These are phyloP conservation scores for Taphrorychus bicolor DNA, from an alignment of 2,888 invertebrate genomes.

Conservation along the genomic window DNA sequence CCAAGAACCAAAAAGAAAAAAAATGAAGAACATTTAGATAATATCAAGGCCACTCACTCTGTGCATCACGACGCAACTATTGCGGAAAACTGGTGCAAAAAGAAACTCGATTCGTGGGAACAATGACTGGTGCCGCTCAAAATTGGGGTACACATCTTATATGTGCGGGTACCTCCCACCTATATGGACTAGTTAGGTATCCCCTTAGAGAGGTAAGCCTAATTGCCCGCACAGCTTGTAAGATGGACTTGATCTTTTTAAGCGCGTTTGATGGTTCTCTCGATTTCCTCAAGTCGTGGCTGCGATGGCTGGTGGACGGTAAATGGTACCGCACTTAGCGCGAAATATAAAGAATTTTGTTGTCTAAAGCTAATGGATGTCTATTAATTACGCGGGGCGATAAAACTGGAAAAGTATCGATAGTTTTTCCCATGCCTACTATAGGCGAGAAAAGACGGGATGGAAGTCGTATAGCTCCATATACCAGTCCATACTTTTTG, in stretches of 20 bases:
- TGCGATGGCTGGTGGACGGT: too few relatives aligned
- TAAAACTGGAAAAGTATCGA: too few relatives aligned
- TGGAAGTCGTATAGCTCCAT: too few relatives aligned
- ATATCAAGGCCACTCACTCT: constrained; percentile 27
- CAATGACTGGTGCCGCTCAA: constrained; percentile 23
- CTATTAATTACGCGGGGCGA: too few relatives aligned
- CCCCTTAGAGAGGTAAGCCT: constrained; percentile 9
- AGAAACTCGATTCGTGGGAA: constrained; percentile 29
- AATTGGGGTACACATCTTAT: constrained; percentile 33
- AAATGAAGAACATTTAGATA: not conserved
- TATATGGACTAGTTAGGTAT: constrained; percentile 28
- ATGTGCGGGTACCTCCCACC: constrained; percentile 26
- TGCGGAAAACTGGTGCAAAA: constrained; percentile 19
- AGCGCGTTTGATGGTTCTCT: constrained; percentile 7
- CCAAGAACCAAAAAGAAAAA: constrained; percentile 5
- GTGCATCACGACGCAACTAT: constrained; percentile 20
- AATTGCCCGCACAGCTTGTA: constrained; percentile 32
- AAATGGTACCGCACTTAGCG: too few relatives aligned
- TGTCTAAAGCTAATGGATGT: too few relatives aligned
- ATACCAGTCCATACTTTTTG: too few relatives aligned
- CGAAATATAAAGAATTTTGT: too few relatives aligned
- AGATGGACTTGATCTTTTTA: constrained; percentile 39
- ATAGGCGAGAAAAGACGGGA: too few relatives aligned
- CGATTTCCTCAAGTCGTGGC: constrained; percentile 7
- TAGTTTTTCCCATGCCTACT: too few relatives aligned